Conservation (phyloP, 2,113 vertebrate species). For the Phoenicopterus ruber region DNA sequence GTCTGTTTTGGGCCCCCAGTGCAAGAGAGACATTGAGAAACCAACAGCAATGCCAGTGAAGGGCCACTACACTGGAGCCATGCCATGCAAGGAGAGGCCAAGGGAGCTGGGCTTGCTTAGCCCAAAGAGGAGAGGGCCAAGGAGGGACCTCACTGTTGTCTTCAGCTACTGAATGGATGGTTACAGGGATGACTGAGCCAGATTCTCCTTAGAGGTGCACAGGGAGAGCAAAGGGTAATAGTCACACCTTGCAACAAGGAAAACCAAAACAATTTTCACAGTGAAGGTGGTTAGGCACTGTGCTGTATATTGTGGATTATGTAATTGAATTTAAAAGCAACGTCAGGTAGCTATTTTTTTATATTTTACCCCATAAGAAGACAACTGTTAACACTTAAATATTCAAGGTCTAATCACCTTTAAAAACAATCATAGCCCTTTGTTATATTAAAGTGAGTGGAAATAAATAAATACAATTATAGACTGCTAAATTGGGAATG, state of each 20-base stretch:
- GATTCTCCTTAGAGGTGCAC: not conserved
- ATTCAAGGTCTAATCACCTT: not conserved
- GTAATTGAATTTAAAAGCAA: slow-evolving; percentile 2
- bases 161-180: fast-evolving
- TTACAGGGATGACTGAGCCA: not conserved
- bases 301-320: not conserved
- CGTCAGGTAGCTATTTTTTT: not conserved
- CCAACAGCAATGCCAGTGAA: fast-evolving
- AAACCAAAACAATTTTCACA: not conserved
- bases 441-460: not conserved
- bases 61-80: fast-evolving
- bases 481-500: not conserved
- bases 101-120: not conserved
- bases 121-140: not conserved
- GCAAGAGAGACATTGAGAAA: not conserved
- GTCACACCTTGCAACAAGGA: not conserved
- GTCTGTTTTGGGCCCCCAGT: not conserved
- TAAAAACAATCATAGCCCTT: not conserved
- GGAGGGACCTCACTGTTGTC: not conserved
- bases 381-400: not conserved
- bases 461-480: not conserved
- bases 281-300: not conserved
- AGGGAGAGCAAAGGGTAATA: not conserved
- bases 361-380: not conserved
- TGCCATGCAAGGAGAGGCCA: not conserved